Base-by-base conservation (phyloP, 64 coral and sea anemone species). In the Montipora foliosa region DNA sequence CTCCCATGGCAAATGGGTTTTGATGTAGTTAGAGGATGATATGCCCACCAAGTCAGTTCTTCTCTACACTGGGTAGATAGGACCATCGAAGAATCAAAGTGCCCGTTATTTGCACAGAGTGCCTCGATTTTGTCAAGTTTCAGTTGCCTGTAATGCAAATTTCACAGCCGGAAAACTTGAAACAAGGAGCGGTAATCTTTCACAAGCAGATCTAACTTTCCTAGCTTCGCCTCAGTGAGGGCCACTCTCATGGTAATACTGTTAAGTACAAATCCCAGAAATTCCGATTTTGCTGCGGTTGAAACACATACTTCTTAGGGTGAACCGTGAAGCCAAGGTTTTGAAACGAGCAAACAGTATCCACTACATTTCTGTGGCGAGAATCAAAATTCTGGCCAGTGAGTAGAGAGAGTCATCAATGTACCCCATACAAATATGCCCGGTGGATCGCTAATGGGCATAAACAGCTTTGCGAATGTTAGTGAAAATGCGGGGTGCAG, bases 31-130 rank as follows among this genome's bases (percentile, higher is more conserved):
- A 25, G 16, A 52, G 76, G 10, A 74, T 70, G 19, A 59, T 88
- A 15, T 20, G 44, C 67, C 84, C 84, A 82, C 79, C 89, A 91
- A 13, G 49, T 73, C 13, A 84, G 15, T 83, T 84, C 90, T 83
- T 64, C 45, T 70, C 17, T 85, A 77, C n/a, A 83, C 21, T 37
- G 50, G 50, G 6, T 3, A 83, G 0, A 37, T 37, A 37, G 37
- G 37, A 68, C 37, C 37, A 37, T 37, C 37, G 37, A 37, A 37
- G 37, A 37, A 37, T 55, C 19, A 61, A 67, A n/a, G 12, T 21
- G 68, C 76, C 83, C 0, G 2, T 14, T 84, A 21, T 47, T 19
- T 44, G 81, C 90, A 82, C 50, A 3, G 70, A 37, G 44, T 55
- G n/a, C 22, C 16, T 72, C 84, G 14, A 37, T 37, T 37, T 37